Base-by-base conservation (phyloP, 2,888 invertebrate species). In the Cremastinae sp. region DNA sequence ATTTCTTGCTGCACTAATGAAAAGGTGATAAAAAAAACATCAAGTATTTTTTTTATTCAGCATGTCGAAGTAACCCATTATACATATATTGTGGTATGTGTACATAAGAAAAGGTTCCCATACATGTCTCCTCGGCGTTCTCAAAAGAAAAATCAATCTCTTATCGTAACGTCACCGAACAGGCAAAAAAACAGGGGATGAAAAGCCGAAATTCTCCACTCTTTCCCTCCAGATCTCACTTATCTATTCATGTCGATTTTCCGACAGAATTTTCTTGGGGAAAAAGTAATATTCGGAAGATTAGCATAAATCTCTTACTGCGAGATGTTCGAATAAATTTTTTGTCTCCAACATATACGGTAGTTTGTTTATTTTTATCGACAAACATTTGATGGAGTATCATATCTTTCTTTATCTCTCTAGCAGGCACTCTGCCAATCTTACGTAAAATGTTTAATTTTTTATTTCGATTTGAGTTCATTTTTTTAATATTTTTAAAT, bases 91-190 rank as follows among this genome's bases (percentile, higher is more conserved):
- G 10, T 43, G 45, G 28, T 28, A 28, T 28, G 2, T 28, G 2
- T 28, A 28, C 5, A 28, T 28, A 28, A 28, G 5, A 28, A 28
- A 28, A 28, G 2, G 28, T 28, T 28, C 28, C 43, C 59, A 22
- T 14, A 12, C 7, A 41, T 38, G 58, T 41, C 66, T 70, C 20
- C 64, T 58, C 53, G 22, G 53, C 10, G 28, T 73, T 66, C 68
- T 78, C 65, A 70, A 74, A 66, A 62, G 65, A 16, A 74, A 76
- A 75, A 74, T 76, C 66, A 76, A 78, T 76, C 74, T 74, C 70
- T 62, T 74, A 73, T 64, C 72, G 70, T 53, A 74, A 78, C 68
- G 65, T 20, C 41, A 70, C 66, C 70, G 54, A 38, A 56, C 56
- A 59, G 58, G 58, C 45, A 38, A 28, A 71, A 70, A 62, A 62